Base-by-base conservation (phyloP, 2,113 vertebrate genomes). In the Upupa epops region DNA sequence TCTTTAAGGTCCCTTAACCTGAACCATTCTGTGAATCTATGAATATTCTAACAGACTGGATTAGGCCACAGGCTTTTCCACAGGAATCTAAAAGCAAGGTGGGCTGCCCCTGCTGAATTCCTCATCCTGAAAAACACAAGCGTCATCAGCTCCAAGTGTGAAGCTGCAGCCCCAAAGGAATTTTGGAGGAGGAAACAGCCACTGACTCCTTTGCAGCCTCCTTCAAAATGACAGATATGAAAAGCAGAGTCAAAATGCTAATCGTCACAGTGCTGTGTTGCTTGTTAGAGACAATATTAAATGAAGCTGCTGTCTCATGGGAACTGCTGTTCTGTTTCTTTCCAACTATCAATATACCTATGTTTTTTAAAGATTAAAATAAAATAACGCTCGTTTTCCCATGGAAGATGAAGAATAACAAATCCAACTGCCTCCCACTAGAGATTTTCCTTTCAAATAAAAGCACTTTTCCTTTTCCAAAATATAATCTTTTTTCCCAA, bases 141-240 rank as follows among this genome's bases (percentile, higher is more conserved):
- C 61, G 75, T 61, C 80, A 90, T 49, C 74, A 89, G 72, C 22
- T 69, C 69, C 34, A 68, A 75, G 51, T 14, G 60, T 83, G 81
- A 74, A 2, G 11, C 45, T 75, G 45, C 28, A 86, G 45, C 45
- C 61, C 54, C 71, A 65, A 61, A 72, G 74, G 91, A 92, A 95
- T 89, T 87, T 19, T 65, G 66, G 59, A 84, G 74, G 46, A 82
- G 66, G 48, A 84, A 91, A 80, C 78, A 90, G 78, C 8, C 49
- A 88, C 48, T 34, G 66, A 87, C 77, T 94, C 87, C 92, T 90
- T 90, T 86, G 75, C 58, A 84, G 58, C 5, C 54, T 86, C 76
- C 92, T 93, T 93, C 78, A 89, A 69, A 64, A 91, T 42, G 89
- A 89, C 77, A 86, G 64, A 56, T 40, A 95, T 76, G 76, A 91